Percentiles rank a stretch among this genome's conserved stretches.
Conservation (phyloP, 2,113 vertebrate genomes). For the Arvicanthis niloticus region DNA sequence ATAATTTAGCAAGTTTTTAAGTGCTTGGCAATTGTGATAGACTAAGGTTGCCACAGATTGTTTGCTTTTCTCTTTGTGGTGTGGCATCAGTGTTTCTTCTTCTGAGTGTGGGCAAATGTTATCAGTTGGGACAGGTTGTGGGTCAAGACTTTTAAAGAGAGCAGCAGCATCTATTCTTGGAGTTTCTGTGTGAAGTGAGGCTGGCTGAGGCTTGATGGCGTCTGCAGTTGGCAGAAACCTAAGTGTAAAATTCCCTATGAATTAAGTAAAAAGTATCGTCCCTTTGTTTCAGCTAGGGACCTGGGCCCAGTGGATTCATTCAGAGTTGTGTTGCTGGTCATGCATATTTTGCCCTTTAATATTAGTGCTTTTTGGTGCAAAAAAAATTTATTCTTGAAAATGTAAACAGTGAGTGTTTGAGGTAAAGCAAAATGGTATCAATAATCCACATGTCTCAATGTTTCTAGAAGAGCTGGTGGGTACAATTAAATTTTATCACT, state of each 20-base stretch:
- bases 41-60: not conserved
- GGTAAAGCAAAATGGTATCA: not conserved
- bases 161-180: not conserved
- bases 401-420: not conserved
- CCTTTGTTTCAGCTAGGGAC: not conserved
- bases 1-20: not conserved
- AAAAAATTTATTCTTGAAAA: constrained; percentile 42
- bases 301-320: not conserved
- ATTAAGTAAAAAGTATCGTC: not conserved
- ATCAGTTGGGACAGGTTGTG: not conserved
- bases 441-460: not conserved
- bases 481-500: not conserved
- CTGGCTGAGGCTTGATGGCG: not conserved
- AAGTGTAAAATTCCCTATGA: not conserved
- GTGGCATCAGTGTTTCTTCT: not conserved
- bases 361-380: not conserved
- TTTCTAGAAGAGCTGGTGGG: not conserved
- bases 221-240: not conserved
- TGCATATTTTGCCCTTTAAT: not conserved
- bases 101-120: not conserved
- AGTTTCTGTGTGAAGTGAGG: not conserved
- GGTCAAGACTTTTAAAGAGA: not conserved
- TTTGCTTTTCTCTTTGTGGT: not conserved
- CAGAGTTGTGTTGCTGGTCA: not conserved
- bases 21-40: not conserved